Base-by-base conservation (phyloP, 2,113 vertebrate species). In the Gymnobelideus leadbeateri region DNA sequence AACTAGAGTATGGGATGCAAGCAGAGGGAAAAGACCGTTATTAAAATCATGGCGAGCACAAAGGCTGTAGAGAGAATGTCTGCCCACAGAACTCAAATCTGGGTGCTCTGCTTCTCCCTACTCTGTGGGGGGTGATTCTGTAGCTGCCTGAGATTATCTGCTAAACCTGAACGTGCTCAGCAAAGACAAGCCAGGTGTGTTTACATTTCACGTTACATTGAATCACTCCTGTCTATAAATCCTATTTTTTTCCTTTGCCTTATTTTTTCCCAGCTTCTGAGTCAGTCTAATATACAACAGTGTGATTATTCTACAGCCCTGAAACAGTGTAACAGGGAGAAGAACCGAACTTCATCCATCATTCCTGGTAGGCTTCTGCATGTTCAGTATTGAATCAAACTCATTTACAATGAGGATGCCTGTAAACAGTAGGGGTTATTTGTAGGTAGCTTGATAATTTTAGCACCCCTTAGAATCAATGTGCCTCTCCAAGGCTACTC, bases 281-380 rank as follows among this genome's bases (percentile, higher is more conserved):
- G 98, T 98, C 98, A 99, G 61, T 98, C 98, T 47, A 99, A 98
- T 96, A 98, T 98, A 92, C 99, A 99, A 57, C 99, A 99, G 55
- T 98, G 98, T 24, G 99, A 99, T 98, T 99, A 98, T 94, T 99
- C 99, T 25, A 97, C 98, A 94, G 99, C 99, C 91, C 98, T 99
- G 97, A 99, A 99, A 96, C 99, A 99, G 47, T 98, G 98, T 96
- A 99, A 99, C 98, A 99, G 98, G 94, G 99, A 98, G 93, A 99
- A 99, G 98, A 99, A 99, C 98, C 98, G 99, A 97, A 99, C 96
- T 89, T 99, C 99, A 89, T 99, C 99, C 3, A 98, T 99, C 96
- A 98, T 99, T 94, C 99, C 99, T 21, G 99, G 99, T 99, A 98
- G 94, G 98, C 43, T 93, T 91, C 3, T 93, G 97, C 57, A 93